Evolutionary conservation across 2,888 invertebrate genomes (phyloP).

Genomic region (Epirrhoe tristata): DNA sequence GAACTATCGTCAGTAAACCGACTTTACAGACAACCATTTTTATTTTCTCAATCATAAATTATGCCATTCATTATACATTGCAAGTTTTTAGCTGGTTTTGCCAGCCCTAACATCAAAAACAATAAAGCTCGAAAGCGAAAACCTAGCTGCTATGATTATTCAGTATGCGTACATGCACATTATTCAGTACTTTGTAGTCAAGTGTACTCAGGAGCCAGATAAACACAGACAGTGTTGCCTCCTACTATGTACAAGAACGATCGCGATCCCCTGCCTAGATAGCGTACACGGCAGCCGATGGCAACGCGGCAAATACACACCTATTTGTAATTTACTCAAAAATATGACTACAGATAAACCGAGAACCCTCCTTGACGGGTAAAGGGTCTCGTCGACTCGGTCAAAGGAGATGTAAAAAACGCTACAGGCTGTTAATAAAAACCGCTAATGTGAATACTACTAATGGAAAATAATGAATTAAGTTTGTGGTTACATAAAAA

Average conservation of each 20-base stretch:
- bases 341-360: constrained; percentile 79
- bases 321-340: constrained; percentile 85
- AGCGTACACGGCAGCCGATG: constrained; percentile 79
- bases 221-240: constrained; percentile 28
- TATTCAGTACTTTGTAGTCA: too few species aligned
- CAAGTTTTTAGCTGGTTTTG: too few species aligned
- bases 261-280: constrained; percentile 79
- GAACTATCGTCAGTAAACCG: too few species aligned
- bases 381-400: background rate
- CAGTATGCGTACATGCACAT: too few species aligned
- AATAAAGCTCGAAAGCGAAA: background rate
- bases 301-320: constrained; percentile 68
- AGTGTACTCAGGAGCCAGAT: background rate
- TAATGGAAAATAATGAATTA: too few species aligned
- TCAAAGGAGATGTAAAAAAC: background rate
- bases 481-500: too few species aligned
- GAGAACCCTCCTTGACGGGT: constrained; percentile 64
- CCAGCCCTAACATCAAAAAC: background rate
- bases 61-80: too few species aligned
- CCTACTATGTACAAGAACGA: constrained; percentile 59
- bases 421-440: background rate
- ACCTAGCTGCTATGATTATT: background rate
- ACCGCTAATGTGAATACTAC: too few species aligned
- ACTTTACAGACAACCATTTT: too few species aligned
- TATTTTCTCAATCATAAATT: too few species aligned